Conservation (phyloP, 2,797 vertebrate genomes). For the Macropodus opercularis region DNA sequence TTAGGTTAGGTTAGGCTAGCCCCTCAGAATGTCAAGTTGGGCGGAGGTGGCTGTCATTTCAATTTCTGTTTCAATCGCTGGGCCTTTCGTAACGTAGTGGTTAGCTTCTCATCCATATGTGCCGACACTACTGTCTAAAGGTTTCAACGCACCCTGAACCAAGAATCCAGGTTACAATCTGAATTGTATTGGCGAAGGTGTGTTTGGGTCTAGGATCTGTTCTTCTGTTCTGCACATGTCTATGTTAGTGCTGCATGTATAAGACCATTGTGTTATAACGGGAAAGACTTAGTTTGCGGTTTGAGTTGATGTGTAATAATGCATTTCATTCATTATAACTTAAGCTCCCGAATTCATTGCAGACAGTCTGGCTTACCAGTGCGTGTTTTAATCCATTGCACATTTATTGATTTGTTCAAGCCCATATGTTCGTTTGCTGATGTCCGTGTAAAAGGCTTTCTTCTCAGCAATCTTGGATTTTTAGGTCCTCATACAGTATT, state of each 20-base stretch:
- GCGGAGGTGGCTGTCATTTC: slow-evolving; percentile 1
- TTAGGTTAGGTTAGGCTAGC: slow-evolving; percentile 4
- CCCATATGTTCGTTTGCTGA: neutral
- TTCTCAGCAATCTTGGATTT: neutral
- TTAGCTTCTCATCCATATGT: neutral
- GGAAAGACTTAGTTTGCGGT: neutral
- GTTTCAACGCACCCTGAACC: neutral
- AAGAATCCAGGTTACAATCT: neutral
- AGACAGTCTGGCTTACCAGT: too few species aligned
- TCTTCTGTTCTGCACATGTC: neutral
- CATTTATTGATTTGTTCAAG: neutral
- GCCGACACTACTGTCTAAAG: neutral
- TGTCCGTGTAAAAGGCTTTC: neutral
- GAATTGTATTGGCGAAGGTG: neutral
- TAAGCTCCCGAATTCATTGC: too few species aligned
- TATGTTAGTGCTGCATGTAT: neutral
- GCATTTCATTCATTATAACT: too few species aligned
- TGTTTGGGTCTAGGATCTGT: neutral
- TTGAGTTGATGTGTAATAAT: too few species aligned
- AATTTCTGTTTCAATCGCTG: neutral
- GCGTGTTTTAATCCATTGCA: neutral
- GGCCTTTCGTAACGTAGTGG: neutral
- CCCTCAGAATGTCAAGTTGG: neutral
- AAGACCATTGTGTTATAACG: neutral
- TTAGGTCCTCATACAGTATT: neutral